Evolutionary conservation across 2,888 invertebrate species (phyloP).

Genomic region (Colletes collaris): DNA sequence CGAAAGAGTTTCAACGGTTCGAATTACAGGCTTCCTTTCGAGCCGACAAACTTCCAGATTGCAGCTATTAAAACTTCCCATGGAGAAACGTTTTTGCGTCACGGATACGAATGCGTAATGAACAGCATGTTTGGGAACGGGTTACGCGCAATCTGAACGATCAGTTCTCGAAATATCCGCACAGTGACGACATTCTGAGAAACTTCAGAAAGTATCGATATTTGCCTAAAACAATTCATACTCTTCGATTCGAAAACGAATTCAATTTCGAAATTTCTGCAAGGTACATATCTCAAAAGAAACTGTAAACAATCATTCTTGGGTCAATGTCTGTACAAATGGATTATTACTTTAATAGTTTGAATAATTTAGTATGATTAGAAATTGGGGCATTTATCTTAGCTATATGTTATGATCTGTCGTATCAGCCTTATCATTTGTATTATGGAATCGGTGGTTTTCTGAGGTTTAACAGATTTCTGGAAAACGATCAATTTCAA

Average conservation of each 20-base stretch:
- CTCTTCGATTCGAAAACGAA: no score
- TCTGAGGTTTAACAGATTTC: not conserved
- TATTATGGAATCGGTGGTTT: not conserved
- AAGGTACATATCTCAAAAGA: no score
- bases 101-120: constrained; percentile 37
- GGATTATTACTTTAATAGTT: no score
- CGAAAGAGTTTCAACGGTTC: not conserved
- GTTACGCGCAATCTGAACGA: constrained; percentile 1
- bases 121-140: constrained; percentile 5
- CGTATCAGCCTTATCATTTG: not conserved
- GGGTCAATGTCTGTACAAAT: no score
- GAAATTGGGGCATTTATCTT: no score
- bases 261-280: not conserved
- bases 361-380: no score
- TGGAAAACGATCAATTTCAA: no score
- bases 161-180: constrained; percentile 10
- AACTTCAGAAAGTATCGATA: no score
- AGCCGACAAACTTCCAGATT: constrained; percentile 7
- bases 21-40: constrained; percentile 2
- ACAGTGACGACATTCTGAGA: not conserved
- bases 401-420: not conserved
- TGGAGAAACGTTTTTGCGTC: not conserved
- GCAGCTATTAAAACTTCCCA: constrained; percentile 45
- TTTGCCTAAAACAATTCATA: not conserved
- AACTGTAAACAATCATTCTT: no score